Conservation (phyloP, 2,888 invertebrate species). For the Cephus rjabovi region DNA sequence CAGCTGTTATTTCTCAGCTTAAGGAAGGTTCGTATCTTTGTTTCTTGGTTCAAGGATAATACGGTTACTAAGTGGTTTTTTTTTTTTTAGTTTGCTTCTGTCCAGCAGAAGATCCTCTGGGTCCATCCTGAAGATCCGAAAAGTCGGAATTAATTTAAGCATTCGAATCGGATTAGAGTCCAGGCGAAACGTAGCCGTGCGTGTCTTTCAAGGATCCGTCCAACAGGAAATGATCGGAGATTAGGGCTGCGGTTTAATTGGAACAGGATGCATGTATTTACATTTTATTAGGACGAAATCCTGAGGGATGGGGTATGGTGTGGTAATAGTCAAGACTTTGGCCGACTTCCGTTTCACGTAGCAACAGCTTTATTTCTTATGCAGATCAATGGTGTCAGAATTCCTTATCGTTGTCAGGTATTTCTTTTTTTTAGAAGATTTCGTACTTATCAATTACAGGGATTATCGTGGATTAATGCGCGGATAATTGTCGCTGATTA, state of each 20-base stretch:
- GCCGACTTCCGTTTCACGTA: not conserved
- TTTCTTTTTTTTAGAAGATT: not conserved
- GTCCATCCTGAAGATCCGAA: not conserved
- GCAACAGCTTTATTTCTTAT: not conserved
- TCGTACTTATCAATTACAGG: not conserved
- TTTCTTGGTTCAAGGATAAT: not conserved
- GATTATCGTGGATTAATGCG: not conserved
- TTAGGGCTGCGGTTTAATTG: constrained; percentile 7
- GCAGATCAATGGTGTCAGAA: not conserved
- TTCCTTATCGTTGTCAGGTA: not conserved
- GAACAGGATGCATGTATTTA: constrained; percentile 7
- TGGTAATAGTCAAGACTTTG: not conserved
- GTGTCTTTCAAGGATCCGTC: not conserved
- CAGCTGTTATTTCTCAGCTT: not conserved
- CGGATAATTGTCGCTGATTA: not conserved
- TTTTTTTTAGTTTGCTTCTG: not conserved
- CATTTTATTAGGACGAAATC: constrained; percentile 3
- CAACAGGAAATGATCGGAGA: constrained; percentile 5
- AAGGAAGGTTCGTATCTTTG: not conserved
- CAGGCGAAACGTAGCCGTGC: not conserved
- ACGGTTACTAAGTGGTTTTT: not conserved
- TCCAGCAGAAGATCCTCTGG: not conserved
- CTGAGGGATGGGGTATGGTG: not conserved
- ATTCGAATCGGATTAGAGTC: not conserved
- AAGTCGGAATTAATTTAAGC: not conserved